Percentiles rank a stretch among this genome's conserved stretches.
Conservation (phyloP, 2,888 invertebrate species). For the Dynastes tityus region DNA sequence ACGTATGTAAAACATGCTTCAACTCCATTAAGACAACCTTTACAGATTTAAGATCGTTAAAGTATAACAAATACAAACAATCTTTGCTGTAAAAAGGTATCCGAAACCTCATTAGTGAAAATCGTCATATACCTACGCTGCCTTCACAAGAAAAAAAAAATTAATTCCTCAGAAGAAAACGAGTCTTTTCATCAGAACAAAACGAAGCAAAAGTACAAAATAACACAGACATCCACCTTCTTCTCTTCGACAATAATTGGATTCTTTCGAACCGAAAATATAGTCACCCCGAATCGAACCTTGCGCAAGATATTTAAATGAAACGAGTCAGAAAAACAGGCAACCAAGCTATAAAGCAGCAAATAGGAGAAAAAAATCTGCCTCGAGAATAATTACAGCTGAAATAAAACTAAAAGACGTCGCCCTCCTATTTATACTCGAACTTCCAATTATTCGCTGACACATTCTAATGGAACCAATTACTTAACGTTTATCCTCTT, state of each 20-base stretch:
- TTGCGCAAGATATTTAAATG: slow-evolving; percentile 25
- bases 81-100: background rate
- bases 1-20: no score
- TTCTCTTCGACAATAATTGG: slow-evolving; percentile 16
- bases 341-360: background rate
- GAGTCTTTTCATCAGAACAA: background rate
- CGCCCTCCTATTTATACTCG: slow-evolving; percentile 30
- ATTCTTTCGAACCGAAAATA: slow-evolving; percentile 5
- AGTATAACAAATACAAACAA: no score
- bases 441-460: slow-evolving; percentile 40
- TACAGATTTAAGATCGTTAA: no score
- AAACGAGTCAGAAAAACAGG: background rate
- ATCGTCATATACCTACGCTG: background rate
- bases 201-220: slow-evolving; percentile 5
- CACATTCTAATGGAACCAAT: slow-evolving; percentile 44
- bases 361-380: background rate
- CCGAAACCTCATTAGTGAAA: background rate
- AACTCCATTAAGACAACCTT: no score
- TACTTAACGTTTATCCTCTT: slow-evolving; percentile 15
- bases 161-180: background rate
- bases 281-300: background rate
- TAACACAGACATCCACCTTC: background rate
- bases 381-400: slow-evolving; percentile 18
- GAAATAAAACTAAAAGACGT: slow-evolving; percentile 27
- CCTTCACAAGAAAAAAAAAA: background rate